Evolutionary conservation across 2,113 vertebrate genomes (phyloP).

Genomic region (Rhineura floridana): DNA sequence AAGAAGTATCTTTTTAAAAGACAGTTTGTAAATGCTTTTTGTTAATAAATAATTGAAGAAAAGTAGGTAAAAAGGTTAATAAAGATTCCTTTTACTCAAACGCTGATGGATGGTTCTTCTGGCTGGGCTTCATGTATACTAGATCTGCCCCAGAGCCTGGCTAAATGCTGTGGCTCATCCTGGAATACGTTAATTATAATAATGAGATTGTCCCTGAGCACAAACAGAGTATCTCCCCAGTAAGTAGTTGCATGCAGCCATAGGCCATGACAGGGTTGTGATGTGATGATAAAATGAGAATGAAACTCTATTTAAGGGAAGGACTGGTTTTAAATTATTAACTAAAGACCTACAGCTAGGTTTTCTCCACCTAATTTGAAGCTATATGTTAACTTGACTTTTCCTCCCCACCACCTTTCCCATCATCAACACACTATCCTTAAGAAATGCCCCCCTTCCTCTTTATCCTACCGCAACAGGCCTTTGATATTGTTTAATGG

Average conservation of each 20-base stretch:
- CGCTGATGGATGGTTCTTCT: neutral
- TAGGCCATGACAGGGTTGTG: neutral
- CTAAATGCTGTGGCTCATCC: neutral
- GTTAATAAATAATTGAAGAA: conserved; percentile 37
- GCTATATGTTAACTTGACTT: neutral
- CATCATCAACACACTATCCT: neutral
- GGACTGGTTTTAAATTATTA: neutral
- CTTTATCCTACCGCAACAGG: neutral
- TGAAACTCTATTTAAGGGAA: neutral
- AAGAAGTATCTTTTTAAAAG: too few relatives aligned
- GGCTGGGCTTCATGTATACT: too few relatives aligned
- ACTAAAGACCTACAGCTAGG: neutral
- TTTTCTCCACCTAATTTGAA: neutral
- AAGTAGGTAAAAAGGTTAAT: neutral
- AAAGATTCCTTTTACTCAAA: neutral
- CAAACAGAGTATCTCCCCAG: neutral
- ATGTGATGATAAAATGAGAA: neutral
- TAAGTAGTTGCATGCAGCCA: too few relatives aligned
- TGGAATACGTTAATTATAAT: neutral
- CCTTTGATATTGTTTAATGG: neutral
- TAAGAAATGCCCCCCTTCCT: neutral
- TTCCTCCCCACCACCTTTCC: neutral
- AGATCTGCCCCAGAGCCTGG: neutral
- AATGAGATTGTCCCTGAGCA: neutral
- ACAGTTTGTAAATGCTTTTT: too few relatives aligned